Conservation (phyloP, 2,888 invertebrate species). For the Heliconius ismenius region DNA sequence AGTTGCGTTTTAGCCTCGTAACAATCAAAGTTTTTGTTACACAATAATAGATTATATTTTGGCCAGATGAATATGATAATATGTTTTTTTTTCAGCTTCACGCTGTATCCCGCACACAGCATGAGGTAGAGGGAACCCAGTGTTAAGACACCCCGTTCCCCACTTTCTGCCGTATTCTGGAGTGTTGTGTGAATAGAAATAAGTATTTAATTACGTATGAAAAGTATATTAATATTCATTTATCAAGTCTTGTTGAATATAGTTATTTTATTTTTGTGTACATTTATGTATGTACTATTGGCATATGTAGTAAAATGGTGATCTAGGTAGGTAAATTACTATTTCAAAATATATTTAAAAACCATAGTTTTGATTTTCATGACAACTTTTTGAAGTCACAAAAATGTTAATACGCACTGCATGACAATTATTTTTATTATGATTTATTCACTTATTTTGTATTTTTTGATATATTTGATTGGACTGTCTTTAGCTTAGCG, state of each 20-base stretch:
- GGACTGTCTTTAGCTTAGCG: not conserved
- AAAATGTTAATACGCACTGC: not conserved
- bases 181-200: not conserved
- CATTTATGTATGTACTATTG: no score
- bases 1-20: slow-evolving; percentile 74
- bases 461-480: not conserved
- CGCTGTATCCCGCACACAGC: no score
- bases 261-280: no score
- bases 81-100: not conserved
- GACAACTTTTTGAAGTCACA: not conserved
- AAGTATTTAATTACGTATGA: not conserved
- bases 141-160: no score
- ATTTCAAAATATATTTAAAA: not conserved
- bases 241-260: no score
- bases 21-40: slow-evolving; percentile 60
- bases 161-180: no score
- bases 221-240: no score
- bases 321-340: not conserved
- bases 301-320: not conserved
- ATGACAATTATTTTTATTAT: not conserved
- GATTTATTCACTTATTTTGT: not conserved
- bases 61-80: slow-evolving; percentile 60
- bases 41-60: slow-evolving; percentile 50
- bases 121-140: no score
- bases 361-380: no score